Evolutionary conservation across 2,888 invertebrate species (phyloP).

Genomic region (Drosophila ezoana): DNA sequence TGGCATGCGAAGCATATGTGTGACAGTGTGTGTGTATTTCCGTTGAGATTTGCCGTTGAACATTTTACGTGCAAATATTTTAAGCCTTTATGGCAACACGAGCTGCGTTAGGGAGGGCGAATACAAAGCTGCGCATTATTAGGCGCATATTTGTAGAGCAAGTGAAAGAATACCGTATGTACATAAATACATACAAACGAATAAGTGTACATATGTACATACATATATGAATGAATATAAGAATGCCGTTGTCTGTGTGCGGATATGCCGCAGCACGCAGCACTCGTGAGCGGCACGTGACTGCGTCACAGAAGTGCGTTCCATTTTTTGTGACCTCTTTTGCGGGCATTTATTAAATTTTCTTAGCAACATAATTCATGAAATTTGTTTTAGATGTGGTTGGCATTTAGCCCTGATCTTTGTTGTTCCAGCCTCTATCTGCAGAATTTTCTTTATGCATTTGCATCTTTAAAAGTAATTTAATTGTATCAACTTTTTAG

Average conservation of each 20-base stretch:
- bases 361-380: conserved; percentile 48
- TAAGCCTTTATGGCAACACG: conserved; percentile 68
- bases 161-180: conserved; percentile 56
- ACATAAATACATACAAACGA: conserved; percentile 14
- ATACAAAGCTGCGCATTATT: conserved; percentile 56
- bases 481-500: conserved; percentile 71
- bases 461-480: conserved; percentile 63
- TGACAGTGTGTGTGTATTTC: conserved; percentile 32
- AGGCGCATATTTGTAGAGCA: conserved; percentile 77
- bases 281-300: conserved; percentile 62
- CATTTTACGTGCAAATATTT: conserved; percentile 78
- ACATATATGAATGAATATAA: conserved; percentile 10
- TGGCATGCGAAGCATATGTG: conserved; percentile 48
- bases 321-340: conserved; percentile 9
- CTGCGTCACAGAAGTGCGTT: conserved; percentile 63
- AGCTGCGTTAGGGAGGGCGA: conserved; percentile 10
- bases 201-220: conserved; percentile 12
- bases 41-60: conserved; percentile 71
- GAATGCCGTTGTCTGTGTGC: conserved; percentile 39
- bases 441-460: conserved; percentile 22
- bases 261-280: conserved; percentile 56
- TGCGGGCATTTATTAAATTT: conserved; percentile 65
- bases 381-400: conserved; percentile 67
- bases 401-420: conserved; percentile 36
- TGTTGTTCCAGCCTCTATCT: background rate